Percentiles rank a stretch among this genome's conserved stretches.
Evolutionary conservation across 1,140 invertebrate genomes (phyloP).

Genomic region (Druon quercuslanigerum): DNA sequence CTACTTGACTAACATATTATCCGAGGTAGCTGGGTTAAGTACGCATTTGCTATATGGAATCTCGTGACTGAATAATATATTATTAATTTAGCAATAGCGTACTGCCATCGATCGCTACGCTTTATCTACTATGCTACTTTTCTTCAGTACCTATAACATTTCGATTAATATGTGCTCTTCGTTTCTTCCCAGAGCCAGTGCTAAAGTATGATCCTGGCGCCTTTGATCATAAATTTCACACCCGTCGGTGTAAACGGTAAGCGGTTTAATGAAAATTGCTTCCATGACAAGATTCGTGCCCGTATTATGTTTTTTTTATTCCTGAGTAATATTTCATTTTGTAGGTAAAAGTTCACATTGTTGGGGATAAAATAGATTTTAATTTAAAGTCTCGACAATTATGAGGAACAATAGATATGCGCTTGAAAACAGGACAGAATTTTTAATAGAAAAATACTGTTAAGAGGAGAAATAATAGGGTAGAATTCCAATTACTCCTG

Average conservation of each 20-base stretch:
- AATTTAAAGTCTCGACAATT: not conserved
- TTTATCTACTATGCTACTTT: conserved; percentile 1
- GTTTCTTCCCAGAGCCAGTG: not conserved
- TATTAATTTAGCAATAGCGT: conserved; percentile 16
- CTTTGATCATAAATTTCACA: conserved; percentile 22
- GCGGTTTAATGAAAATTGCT: conserved; percentile 15
- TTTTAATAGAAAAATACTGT: too few relatives aligned
- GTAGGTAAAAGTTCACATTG: conserved; percentile 18
- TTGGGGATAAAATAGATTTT: conserved; percentile 22
- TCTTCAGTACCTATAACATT: not conserved
- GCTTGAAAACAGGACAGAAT: too few relatives aligned
- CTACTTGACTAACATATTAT: not conserved
- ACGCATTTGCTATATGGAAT: not conserved
- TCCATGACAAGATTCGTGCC: conserved; percentile 15
- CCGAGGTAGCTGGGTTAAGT: not conserved
- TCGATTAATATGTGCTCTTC: conserved; percentile 13
- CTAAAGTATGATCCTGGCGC: not conserved
- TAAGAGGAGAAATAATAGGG: too few relatives aligned
- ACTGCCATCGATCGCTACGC: not conserved
- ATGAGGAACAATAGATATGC: not conserved
- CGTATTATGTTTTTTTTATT: conserved; percentile 10
- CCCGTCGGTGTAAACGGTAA: not conserved
- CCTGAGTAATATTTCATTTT: not conserved
- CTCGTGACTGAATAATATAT: conserved; percentile 13
- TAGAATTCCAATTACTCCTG: too few relatives aligned